Percentiles rank a stretch among this genome's conserved stretches.
These are phyloP conservation scores for Antennarius striatus DNA, from an alignment of 2,113 vertebrate species.

Conservation along the genomic window DNA sequence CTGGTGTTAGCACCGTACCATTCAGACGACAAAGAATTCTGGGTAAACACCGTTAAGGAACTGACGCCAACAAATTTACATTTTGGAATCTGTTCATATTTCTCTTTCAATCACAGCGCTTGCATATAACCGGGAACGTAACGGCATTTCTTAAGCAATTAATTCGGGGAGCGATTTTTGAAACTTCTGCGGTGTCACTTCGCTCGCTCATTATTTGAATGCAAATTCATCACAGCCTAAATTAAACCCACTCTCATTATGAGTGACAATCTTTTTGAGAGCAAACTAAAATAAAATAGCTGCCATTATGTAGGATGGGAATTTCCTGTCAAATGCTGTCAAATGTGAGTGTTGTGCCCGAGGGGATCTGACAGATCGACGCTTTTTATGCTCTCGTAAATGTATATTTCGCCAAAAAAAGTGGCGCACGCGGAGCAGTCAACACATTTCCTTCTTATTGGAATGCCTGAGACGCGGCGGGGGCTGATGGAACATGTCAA, in stretches of 20 bases:
- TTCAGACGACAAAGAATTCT: too few relatives aligned
- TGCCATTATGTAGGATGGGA: conserved; percentile 22
- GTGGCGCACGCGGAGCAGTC: conserved; percentile 22
- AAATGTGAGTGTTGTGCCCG: conserved; percentile 36
- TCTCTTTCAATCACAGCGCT: conserved; percentile 21
- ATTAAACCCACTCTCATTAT: conserved; percentile 38
- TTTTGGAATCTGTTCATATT: conserved; percentile 27
- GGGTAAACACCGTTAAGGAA: too few relatives aligned
- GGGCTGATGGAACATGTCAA: conserved; percentile 62
- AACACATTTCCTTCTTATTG: conserved; percentile 54
- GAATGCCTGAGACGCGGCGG: conserved; percentile 27
- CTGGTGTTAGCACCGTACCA: conserved; percentile 11
- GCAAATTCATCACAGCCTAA: conserved; percentile 31
- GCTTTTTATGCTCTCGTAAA: conserved; percentile 48
- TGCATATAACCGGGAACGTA: conserved; percentile 32
- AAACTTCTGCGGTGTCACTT: conserved; percentile 36
- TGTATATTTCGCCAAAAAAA: conserved; percentile 34
- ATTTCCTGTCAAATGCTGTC: conserved; percentile 29
- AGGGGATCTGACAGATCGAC: conserved; percentile 40
- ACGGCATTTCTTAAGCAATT: conserved; percentile 42
- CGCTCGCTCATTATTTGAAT: conserved; percentile 41
- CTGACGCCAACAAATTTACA: conserved; percentile 8
- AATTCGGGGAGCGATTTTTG: conserved; percentile 29
- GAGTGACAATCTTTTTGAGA: conserved; percentile 35
- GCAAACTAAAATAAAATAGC: conserved; percentile 13